These are phyloP conservation scores for Hyla sarda DNA, from an alignment of 2,113 vertebrate species.

Conservation along the genomic window DNA sequence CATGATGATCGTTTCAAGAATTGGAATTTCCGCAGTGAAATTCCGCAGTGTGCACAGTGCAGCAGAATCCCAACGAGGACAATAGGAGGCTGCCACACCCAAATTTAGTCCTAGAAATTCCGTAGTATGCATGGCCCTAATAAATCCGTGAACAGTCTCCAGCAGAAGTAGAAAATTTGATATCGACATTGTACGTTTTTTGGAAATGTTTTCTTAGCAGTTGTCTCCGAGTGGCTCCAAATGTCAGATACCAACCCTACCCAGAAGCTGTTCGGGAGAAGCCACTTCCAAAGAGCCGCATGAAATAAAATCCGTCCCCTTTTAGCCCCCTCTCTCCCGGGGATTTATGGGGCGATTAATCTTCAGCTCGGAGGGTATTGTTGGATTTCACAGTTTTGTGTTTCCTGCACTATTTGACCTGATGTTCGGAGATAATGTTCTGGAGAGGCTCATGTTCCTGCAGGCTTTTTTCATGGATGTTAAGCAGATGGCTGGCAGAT, in stretches of 20 bases:
- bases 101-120: too few relatives aligned
- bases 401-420: conserved; percentile 48
- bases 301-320: not conserved
- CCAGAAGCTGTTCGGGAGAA: not conserved
- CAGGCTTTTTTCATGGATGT: conserved; percentile 54
- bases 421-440: conserved; percentile 60
- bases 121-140: too few relatives aligned
- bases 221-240: too few relatives aligned
- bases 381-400: conserved; percentile 60
- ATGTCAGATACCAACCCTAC: too few relatives aligned
- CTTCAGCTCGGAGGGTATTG: not conserved
- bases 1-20: too few relatives aligned
- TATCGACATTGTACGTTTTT: not conserved
- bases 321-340: not conserved
- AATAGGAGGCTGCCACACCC: too few relatives aligned
- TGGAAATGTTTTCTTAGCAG: not conserved
- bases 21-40: too few relatives aligned
- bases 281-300: not conserved
- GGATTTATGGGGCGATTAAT: not conserved
- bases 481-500: conserved; percentile 65
- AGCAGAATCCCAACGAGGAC: too few relatives aligned
- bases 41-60: too few relatives aligned
- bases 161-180: too few relatives aligned
- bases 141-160: too few relatives aligned
- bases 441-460: conserved; percentile 55